Evolutionary conservation across 92 coral and sea anemone species (phyloP), one percentile per base, ranked within the genome.

Genomic region (Heliopora coerulea): DNA sequence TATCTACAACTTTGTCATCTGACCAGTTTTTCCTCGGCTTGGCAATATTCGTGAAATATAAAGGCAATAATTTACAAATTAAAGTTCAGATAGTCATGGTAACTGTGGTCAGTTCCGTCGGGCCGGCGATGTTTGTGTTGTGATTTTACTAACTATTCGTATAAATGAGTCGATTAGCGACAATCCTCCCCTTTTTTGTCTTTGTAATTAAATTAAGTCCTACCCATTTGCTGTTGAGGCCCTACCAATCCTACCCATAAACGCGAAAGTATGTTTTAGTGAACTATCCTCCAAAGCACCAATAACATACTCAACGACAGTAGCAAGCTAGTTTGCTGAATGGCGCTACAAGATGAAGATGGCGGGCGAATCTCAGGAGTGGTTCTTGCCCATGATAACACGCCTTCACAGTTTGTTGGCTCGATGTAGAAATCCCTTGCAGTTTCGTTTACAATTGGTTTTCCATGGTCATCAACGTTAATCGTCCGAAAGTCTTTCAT

Each of bases 401-500:
- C 14, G n/a, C n/a, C 52, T 15, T 2, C 50, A 15, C 40, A 58
- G 24, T 67, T 49, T 3, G 74, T 44, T 18, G n/a, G 35, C 19
- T 42, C 74, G 0, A 26, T 49, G 41, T 9, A 67, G 8, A 27
- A 67, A 46, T 67, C 74, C 54, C 59, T 24, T 0, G 37, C 59
- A 18, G 77, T 70, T 26, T 70, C 77, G 19, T 50, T 70, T 31
- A 70, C 77, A 11, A 70, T 70, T 0, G 63, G 77, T 23, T 28
- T 32, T 10, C 77, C 77, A 0, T 37, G 49, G 32, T 70, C 77
- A n/a, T 70, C 63, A 5, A 28, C 26, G 37, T 70, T 70, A 5
- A 70, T 70, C 14, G 19, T 54, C 2, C 63, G 35, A 33, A 70
- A 70, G 46, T 95, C 99, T 18, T 87, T 86, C 34, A 95, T 54